Percentiles rank a stretch among this genome's conserved stretches.
Evolutionary conservation across 2,797 vertebrate species (phyloP).

Genomic region (Cuniculus paca): DNA sequence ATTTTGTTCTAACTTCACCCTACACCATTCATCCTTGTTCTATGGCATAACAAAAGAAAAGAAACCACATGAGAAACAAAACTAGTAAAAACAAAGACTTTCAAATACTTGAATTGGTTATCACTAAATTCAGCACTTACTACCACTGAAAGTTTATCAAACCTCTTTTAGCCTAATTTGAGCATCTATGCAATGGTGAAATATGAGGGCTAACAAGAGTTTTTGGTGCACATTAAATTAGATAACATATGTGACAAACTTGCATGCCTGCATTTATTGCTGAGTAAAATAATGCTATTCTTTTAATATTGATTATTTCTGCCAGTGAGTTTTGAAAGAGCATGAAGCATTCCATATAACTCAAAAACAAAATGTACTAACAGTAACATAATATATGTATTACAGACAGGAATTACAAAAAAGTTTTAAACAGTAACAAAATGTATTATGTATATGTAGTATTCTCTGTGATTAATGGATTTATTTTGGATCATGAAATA

Average conservation of each 20-base stretch:
- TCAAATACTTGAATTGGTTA: not conserved
- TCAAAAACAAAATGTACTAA: not conserved
- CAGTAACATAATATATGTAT: not conserved
- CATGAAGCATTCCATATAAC: not conserved
- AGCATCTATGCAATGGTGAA: not conserved
- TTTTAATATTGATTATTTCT: not conserved
- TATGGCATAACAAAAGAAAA: not conserved
- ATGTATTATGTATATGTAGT: not conserved
- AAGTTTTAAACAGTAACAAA: not conserved
- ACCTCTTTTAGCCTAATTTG: not conserved
- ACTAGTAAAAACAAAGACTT: not conserved
- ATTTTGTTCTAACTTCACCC: not conserved
- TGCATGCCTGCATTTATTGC: not conserved
- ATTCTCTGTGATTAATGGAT: not conserved
- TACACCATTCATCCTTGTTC: conserved; percentile 1
- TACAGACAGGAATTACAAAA: not conserved
- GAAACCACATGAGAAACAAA: not conserved
- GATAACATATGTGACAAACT: too few species aligned
- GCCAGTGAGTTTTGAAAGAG: not conserved
- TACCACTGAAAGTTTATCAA: not conserved
- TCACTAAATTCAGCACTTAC: not conserved
- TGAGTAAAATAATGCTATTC: not conserved
- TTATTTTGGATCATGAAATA: not conserved
- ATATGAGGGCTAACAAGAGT: not conserved
- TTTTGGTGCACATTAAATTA: not conserved